Base-by-base conservation (phyloP, 2,113 vertebrate species). In the Noctilio leporinus region DNA sequence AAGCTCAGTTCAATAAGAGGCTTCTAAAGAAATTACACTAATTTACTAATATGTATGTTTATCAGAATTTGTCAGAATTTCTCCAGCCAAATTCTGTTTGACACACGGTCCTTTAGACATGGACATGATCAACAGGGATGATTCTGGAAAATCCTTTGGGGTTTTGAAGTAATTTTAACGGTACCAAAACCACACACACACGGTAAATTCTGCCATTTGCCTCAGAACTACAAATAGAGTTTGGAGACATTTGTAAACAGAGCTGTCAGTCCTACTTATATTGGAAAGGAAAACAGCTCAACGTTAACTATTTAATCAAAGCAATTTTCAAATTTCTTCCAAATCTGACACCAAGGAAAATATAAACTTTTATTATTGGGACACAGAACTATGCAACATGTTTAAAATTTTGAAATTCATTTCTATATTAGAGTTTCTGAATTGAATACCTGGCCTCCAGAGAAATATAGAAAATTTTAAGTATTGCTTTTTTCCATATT, bases 311-410 rank as follows among this genome's bases (percentile, higher is more conserved):
- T 33, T 97, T 97, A 96, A 97, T 98, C 95, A 97, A 98, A 97
- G 86, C 94, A 91, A 75, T 92, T 96, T 96, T 97, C 89, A 95
- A 77, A 96, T 97, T 97, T 95, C 64, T 96, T 96, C 95, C 93
- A 96, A 97, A 96, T 97, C 86, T 94, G 91, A 98, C 97, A 77
- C 94, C 98, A 97, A 96, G 96, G 96, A 97, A 97, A 97, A 97
- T 97, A 94, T 33, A 97, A 89, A 96, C 86, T 94, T 97, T 93
- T 95, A 86, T 94, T 96, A 96, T 78, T 95, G 95, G 95, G 97
- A 96, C 69, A 96, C 72, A 91, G 83, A 4, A 91, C 67, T 96
- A 86, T 89, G 64, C 22, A 75, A 81, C 10, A 19, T 49, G 45
- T 59, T 96, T 94, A 70, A 91, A 84, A 40, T 91, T 91, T 95